Conservation (phyloP, 2,888 invertebrate genomes). For the Conus canariensis region DNA sequence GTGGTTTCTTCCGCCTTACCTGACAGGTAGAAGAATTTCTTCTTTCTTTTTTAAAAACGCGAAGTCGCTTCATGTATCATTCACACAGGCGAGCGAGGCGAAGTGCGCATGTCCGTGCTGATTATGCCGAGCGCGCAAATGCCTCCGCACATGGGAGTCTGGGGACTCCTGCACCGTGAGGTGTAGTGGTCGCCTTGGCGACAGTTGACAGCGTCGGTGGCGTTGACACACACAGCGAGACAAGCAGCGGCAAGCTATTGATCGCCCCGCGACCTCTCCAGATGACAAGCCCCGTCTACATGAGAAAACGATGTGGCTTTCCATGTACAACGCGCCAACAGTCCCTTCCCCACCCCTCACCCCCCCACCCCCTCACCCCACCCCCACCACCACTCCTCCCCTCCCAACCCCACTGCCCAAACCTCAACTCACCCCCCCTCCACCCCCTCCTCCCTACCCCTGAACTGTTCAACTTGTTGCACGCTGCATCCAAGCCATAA, state of each 20-base stretch:
- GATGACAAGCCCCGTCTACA: not conserved
- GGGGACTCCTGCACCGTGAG: slow-evolving; percentile 32
- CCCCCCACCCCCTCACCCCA: not conserved
- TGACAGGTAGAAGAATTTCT: not conserved
- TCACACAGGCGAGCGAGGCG: slow-evolving; percentile 49
- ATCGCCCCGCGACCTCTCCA: not conserved
- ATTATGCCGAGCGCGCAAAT: slow-evolving; percentile 61
- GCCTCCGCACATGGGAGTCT: slow-evolving; percentile 41
- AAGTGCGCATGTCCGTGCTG: slow-evolving; percentile 63
- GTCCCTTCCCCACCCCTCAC: not conserved
- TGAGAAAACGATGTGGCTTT: slow-evolving; percentile 10
- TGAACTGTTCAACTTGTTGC: not conserved
- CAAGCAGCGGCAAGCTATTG: not conserved
- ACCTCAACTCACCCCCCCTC: not conserved
- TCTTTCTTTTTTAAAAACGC: too few species aligned
- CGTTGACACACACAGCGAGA: slow-evolving; percentile 11
- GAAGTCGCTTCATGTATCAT: slow-evolving; percentile 44
- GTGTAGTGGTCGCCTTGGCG: slow-evolving; percentile 54
- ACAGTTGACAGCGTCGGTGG: slow-evolving; percentile 45
- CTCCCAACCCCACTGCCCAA: too few species aligned
- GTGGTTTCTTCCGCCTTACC: not conserved
- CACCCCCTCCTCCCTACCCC: not conserved
- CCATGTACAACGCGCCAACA: not conserved
- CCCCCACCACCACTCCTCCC: not conserved
- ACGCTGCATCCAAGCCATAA: not conserved